Conservation (phyloP, 2,888 invertebrate genomes). For the Heliconius sara region DNA sequence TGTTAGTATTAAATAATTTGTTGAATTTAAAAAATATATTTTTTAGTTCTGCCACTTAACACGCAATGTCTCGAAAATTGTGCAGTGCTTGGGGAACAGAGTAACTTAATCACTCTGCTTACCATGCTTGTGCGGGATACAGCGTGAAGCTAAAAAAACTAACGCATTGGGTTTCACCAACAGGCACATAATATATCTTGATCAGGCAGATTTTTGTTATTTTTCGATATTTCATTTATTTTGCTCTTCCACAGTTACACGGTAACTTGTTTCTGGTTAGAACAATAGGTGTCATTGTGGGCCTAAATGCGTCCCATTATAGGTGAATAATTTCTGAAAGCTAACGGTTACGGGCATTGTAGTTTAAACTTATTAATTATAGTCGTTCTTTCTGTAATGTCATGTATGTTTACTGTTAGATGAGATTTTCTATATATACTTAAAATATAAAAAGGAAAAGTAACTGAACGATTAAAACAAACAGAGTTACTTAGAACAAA, state of each 20-base stretch:
- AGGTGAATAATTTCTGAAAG: conserved; percentile 62
- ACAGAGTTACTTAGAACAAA: neutral
- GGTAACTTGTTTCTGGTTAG: conserved; percentile 50
- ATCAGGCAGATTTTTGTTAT: neutral
- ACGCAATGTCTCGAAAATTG: too few species aligned
- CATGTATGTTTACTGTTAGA: conserved; percentile 32
- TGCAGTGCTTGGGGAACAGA: too few species aligned
- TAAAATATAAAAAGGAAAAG: neutral
- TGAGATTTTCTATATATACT: neutral
- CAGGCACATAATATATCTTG: too few species aligned
- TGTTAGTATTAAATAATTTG: neutral
- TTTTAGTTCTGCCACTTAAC: too few species aligned
- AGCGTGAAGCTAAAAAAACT: too few species aligned
- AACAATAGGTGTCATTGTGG: conserved; percentile 64
- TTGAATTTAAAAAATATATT: too few species aligned
- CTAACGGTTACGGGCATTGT: conserved; percentile 46
- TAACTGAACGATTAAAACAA: neutral
- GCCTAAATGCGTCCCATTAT: conserved; percentile 59
- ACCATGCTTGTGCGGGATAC: too few species aligned
- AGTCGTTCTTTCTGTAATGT: conserved; percentile 23
- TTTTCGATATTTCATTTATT: conserved; percentile 4
- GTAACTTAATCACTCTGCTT: too few species aligned
- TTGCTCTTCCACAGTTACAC: conserved; percentile 15
- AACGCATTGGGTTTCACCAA: too few species aligned
- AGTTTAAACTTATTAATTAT: conserved; percentile 44